Evolutionary conservation across 2,888 invertebrate genomes (phyloP).

Genomic region (Meteorus colon): DNA sequence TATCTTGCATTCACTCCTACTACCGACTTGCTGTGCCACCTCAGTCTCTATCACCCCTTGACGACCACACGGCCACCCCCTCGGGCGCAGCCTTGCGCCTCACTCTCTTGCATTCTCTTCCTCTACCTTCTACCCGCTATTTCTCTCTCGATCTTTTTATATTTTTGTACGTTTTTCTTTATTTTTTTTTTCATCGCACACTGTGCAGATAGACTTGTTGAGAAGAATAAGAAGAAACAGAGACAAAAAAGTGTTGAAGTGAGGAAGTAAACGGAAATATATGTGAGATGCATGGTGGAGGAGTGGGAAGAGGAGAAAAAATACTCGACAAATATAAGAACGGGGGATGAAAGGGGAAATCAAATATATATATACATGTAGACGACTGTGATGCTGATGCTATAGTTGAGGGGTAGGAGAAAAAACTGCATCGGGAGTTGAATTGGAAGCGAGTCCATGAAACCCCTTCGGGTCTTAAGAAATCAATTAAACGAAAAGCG

Average conservation of each 20-base stretch:
- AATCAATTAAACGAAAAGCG: constrained; percentile 63
- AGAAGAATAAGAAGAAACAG: constrained; percentile 12
- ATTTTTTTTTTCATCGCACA: not conserved
- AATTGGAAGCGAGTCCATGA: constrained; percentile 57
- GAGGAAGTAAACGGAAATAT: constrained; percentile 3
- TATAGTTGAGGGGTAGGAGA: constrained; percentile 46
- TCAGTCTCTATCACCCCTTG: constrained; percentile 24
- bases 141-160: not conserved
- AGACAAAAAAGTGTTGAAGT: constrained; percentile 20
- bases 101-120: constrained; percentile 18
- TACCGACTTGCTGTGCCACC: constrained; percentile 40
- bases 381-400: constrained; percentile 32
- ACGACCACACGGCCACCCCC: constrained; percentile 33
- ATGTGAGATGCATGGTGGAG: constrained; percentile 15
- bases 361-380: not conserved
- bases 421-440: constrained; percentile 57
- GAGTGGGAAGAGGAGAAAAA: constrained; percentile 18
- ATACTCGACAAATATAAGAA: constrained; percentile 24
- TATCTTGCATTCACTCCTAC: constrained; percentile 72
- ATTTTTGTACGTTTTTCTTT: constrained; percentile 1
- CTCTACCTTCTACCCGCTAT: not conserved
- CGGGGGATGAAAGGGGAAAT: constrained; percentile 8
- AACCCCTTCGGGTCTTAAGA: constrained; percentile 70
- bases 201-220: not conserved
- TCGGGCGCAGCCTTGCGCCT: constrained; percentile 37